Evolutionary conservation across 1,140 invertebrate genomes (phyloP).

Genomic region (Stegodyphus mimosarum): DNA sequence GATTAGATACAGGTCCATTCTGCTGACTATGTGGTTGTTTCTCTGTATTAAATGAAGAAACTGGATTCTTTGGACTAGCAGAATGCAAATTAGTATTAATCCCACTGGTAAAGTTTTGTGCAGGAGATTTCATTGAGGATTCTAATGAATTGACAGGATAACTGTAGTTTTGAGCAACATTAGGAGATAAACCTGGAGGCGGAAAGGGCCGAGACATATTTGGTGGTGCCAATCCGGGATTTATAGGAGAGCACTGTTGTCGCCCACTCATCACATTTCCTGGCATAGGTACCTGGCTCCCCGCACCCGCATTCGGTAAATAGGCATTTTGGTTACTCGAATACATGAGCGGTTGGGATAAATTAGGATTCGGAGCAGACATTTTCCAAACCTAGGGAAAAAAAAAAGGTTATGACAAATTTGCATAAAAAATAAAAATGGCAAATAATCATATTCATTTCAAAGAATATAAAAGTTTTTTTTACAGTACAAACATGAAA

Average conservation of each 20-base stretch:
- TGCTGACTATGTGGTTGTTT: slow-evolving; percentile 1
- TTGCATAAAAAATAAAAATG: no score
- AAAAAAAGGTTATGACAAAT: not conserved
- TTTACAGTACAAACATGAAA: no score
- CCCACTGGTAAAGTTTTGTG: not conserved
- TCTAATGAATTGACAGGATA: not conserved
- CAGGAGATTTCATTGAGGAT: not conserved
- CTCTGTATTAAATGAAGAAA: slow-evolving; percentile 13
- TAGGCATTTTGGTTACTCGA: slow-evolving; percentile 25
- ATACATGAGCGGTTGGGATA: slow-evolving; percentile 28
- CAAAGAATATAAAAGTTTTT: no score
- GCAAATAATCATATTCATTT: no score
- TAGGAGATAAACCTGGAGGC: slow-evolving; percentile 1
- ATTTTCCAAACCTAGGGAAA: slow-evolving; percentile 2
- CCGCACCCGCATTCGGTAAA: slow-evolving; percentile 19
- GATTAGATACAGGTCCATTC: slow-evolving; percentile 34
- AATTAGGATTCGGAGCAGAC: slow-evolving; percentile 40
- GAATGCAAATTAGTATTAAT: not conserved
- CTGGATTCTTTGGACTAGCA: slow-evolving; percentile 39
- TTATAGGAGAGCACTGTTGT: not conserved
- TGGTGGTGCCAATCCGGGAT: slow-evolving; percentile 3
- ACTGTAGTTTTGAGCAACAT: slow-evolving; percentile 39
- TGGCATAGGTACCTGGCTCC: not conserved
- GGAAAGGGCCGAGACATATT: not conserved
- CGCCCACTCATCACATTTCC: slow-evolving; percentile 9